phyloP scores from a whole-genome alignment of 2,888 invertebrate species.

The Coelopa pilipes region DNA sequence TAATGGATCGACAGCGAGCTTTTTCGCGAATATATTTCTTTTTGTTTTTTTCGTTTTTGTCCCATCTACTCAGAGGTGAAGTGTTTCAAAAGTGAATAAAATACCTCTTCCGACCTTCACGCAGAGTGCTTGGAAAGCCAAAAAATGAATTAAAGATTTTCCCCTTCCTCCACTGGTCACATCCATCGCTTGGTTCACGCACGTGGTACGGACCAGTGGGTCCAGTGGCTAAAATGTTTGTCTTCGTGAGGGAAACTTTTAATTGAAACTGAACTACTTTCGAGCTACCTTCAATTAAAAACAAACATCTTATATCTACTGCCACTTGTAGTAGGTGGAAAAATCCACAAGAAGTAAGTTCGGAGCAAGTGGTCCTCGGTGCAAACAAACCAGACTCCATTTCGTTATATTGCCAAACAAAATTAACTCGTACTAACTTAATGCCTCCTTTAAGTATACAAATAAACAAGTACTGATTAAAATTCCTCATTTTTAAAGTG shows the following conservation, averaged over 20 bases:
- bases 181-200: no score
- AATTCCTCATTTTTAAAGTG: no score
- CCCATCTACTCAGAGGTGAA: no score
- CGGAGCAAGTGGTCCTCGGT: not conserved
- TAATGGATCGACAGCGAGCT: no score
- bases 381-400: not conserved
- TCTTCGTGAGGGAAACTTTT: not conserved
- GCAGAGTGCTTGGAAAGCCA: no score
- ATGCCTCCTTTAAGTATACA: not conserved
- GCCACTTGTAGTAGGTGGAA: not conserved
- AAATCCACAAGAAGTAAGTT: not conserved
- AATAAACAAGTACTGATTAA: not conserved
- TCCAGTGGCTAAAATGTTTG: constrained; percentile 10
- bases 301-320: constrained; percentile 9
- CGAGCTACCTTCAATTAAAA: constrained; percentile 6
- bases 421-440: not conserved
- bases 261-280: constrained; percentile 18
- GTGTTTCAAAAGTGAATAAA: no score
- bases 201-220: not conserved
- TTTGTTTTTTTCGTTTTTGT: no score
- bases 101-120: no score
- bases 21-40: no score
- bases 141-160: no score
- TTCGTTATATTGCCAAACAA: not conserved
- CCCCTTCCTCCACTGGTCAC: not conserved